Base-by-base conservation (phyloP, 2,797 vertebrate genomes). In the Oreonectes daqikongensis region DNA sequence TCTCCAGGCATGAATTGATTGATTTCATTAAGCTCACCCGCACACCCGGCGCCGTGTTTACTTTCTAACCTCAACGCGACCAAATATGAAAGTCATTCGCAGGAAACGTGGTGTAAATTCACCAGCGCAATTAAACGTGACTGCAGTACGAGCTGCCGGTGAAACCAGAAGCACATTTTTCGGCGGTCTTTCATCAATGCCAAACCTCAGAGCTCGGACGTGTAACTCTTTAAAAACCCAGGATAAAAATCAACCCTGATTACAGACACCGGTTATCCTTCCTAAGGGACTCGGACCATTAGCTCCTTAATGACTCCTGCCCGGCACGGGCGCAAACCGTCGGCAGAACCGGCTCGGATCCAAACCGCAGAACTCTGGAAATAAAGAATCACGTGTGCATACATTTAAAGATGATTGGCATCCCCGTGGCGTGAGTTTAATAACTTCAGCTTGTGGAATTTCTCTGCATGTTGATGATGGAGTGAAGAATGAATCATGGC, bases 181-280 rank as follows among this genome's bases (percentile, higher is more conserved):
- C 59, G 53, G 55, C 53, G 1, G 20, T 69, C 66, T 69, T 69
- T 69, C 68, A 72, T 72, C 77, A 78, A 65, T 70, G 66, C 48
- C 68, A 57, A 71, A 69, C 18, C 67, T 70, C 69, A 61, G 67
- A 18, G 64, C 57, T 55, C 30, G 67, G 87, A 64, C 82, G 77
- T 5, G 70, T 64, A 86, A 92, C 90, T 89, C 87, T 80, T 82
- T 82, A 80, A 83, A 85, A 79, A 87, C 79, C 70, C 50, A 66
- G 79, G 88, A 84, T 81, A 78, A 83, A 83, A 69, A 81, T 78
- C 77, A 77, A 77, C 78, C 81, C 77, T 88, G 86, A 90, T 90
- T 86, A 78, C 26, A 67, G 83, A 84, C 86, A 85, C 85, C 87
- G 87, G 81, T 83, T 85, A 87, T 90, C 84, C 79, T 83, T 86